Evolutionary conservation across 2,888 invertebrate species (phyloP), one percentile per base, ranked within the genome.

Genomic region (Clepsis dumicolana): DNA sequence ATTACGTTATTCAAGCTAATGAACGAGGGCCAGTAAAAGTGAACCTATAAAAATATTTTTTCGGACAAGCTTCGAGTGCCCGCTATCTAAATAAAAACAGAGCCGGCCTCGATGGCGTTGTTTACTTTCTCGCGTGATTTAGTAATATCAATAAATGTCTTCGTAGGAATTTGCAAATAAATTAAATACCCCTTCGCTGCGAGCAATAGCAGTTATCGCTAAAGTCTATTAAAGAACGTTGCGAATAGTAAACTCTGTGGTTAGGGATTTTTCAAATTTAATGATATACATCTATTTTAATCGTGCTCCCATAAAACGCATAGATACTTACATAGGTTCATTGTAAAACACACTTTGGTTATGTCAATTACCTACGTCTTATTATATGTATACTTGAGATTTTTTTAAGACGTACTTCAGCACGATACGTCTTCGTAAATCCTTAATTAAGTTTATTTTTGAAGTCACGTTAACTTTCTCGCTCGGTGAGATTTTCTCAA

Each of bases 1-100:
- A 65, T 71, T 71, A 71, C 71, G 69, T 71, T n/a, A 70, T 68
- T 44, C 62, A 29, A 65, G 29, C 32, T 59, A 61, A 66, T 59
- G 32, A 68, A 48, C 63, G 61, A 65, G 53, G 44, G 32, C 32
- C 27, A 63, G 68, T 68, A 68, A 65, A 65, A 62, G 61, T 70
- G 65, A 65, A 56, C 68, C 62, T 53, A 71, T 68, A 64, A 70
- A 67, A 64, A 54, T 64, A 32, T 64, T 71, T 44, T 44, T 52
- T 63, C 52, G 25, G 52, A 62, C 61, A 14, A 32, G 61, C 57
- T 68, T 41, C 41, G 35, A 59, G 61, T 63, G 32, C 14, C 52
- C 53, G 64, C 53, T 68, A 68, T 59, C 57, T 63, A 64, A 64
- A 64, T 61, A 64, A 65, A 61, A 69, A 69, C 59, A 60, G 16